phyloP scores from a whole-genome alignment of 1,140 invertebrate genomes.

The Trachelipus rathkii region DNA sequence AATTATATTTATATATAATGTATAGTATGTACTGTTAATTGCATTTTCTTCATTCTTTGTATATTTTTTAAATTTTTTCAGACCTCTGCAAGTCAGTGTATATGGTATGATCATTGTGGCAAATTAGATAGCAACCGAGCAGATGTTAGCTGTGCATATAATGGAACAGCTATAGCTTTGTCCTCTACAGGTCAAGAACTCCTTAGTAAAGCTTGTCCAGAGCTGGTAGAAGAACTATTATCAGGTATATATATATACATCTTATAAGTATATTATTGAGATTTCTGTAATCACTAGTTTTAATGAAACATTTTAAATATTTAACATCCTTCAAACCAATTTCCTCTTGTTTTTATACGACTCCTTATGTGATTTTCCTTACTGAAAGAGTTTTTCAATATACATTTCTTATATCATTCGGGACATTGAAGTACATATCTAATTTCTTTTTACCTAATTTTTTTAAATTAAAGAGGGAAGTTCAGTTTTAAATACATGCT shows the following conservation, averaged over 20 bases:
- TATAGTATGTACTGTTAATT: too few species aligned
- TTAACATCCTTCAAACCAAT: too few species aligned
- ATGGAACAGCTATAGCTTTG: constrained; percentile 63
- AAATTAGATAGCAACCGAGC: constrained; percentile 41
- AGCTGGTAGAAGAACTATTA: constrained; percentile 28
- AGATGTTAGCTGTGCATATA: constrained; percentile 65
- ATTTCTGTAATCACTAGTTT: neutral
- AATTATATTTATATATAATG: too few species aligned
- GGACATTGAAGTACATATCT: neutral
- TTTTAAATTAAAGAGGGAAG: constrained; percentile 19
- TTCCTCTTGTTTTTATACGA: too few species aligned
- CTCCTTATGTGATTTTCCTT: too few species aligned
- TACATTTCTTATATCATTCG: too few species aligned
- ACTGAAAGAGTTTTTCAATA: too few species aligned
- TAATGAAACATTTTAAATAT: neutral
- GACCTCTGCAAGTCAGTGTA: constrained; percentile 57
- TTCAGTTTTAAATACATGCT: constrained; percentile 47
- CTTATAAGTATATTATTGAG: neutral
- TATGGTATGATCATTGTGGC: constrained; percentile 73
- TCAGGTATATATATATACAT: constrained; percentile 16
- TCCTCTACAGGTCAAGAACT: constrained; percentile 45
- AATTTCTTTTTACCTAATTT: neutral
- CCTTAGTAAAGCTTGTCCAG: constrained; percentile 33
- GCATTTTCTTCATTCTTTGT: too few species aligned
- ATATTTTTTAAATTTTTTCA: constrained; percentile 1